A percentile compares a stretch with the other conserved stretches of the same genome.
phyloP scores from a whole-genome alignment of 1,140 invertebrate genomes.

The Eubasilissa regina region DNA sequence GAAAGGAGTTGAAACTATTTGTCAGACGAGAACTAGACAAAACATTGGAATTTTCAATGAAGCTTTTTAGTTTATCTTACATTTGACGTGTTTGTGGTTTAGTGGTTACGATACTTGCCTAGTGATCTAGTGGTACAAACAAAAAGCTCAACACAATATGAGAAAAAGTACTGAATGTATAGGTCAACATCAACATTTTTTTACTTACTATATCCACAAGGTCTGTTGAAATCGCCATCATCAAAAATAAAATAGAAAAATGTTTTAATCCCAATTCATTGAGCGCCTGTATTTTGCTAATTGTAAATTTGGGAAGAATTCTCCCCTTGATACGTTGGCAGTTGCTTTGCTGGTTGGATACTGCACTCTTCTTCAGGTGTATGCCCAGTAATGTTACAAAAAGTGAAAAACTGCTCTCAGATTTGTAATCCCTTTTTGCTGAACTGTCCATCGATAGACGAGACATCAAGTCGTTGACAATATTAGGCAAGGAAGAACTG shows the following conservation, averaged over 20 bases:
- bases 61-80: no score
- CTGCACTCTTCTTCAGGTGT: slow-evolving; percentile 50
- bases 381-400: slow-evolving; percentile 52
- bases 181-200: no score
- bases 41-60: slow-evolving; percentile 4
- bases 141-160: no score
- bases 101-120: no score
- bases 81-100: no score
- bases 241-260: slow-evolving; percentile 51
- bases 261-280: slow-evolving; percentile 57
- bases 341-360: slow-evolving; percentile 44
- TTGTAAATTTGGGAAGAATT: slow-evolving; percentile 57
- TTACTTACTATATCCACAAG: slow-evolving; percentile 52
- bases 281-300: slow-evolving; percentile 55
- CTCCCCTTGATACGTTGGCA: slow-evolving; percentile 59
- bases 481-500: slow-evolving; percentile 48
- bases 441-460: slow-evolving; percentile 39
- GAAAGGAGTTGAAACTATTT: no score
- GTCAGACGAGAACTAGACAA: no score
- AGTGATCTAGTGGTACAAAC: no score
- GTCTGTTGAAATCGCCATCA: slow-evolving; percentile 56
- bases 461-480: slow-evolving; percentile 50
- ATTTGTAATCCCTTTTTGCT: slow-evolving; percentile 43
- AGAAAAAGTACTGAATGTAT: no score
- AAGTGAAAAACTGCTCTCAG: slow-evolving; percentile 53